Evolutionary conservation across 2,888 invertebrate genomes (phyloP), one percentile per base, ranked within the genome.

Genomic region (Clepsis dumicolana): DNA sequence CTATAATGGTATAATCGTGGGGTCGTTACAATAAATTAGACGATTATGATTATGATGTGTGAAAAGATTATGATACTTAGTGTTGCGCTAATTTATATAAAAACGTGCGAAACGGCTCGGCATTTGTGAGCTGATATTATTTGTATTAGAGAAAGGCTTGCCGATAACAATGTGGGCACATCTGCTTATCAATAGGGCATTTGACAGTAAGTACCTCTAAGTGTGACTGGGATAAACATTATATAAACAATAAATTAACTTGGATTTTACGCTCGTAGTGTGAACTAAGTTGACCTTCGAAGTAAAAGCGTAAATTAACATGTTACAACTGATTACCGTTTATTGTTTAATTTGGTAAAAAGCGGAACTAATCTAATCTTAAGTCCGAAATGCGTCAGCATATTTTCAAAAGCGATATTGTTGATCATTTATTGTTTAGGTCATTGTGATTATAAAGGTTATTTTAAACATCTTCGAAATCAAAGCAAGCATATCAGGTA

Each of bases 1-100:
- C 18, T 56, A 56, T 63, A 67, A 67, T 63, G 21, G 38, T 38
- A 50, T 59, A 68, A 64, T 68, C 59, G 59, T 54, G 59, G 24
- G 50, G 32, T 59, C 38, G n/a, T 52, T 63, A 59, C 25, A 24
- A 52, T 63, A 64, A 52, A 52, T 50, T 41, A 50, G 32, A 59
- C 25, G n/a, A 1, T 25, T 57, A 54, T 63, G n/a, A n/a, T n/a
- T n/a, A n/a, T 57, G 29, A 59, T 44, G 56, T 61, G 38, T 38
- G 38, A 41, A 57, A 63, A 25, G 2, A 29, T 21, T 7, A 62
- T 62, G 35, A 56, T n/a, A 62, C n/a, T 44, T 25, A n/a, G n/a
- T n/a, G 18, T 32, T 41, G 16, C 21, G 18, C 29, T 60, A 41
- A 29, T 60, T 60, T 29, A 60, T 57, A 41, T 16, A 14, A 48